phyloP scores from a whole-genome alignment of 2,888 invertebrate species.

The Hipparchia sbordonii region DNA sequence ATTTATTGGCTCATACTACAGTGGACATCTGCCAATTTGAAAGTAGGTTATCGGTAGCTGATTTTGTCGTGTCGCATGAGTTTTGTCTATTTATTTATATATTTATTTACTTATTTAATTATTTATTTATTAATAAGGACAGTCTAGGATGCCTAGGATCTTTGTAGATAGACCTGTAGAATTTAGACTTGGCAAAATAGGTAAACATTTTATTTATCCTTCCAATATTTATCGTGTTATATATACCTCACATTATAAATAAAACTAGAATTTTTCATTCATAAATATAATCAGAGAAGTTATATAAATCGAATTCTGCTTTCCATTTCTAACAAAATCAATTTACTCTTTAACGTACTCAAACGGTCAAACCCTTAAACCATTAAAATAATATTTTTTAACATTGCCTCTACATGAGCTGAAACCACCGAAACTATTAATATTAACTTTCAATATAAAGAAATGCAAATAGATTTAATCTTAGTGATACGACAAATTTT shows the following conservation, averaged over 20 bases:
- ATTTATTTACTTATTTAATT: background rate
- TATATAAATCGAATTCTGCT: background rate
- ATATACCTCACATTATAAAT: no score
- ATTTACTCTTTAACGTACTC: conserved; percentile 5
- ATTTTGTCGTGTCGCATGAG: background rate
- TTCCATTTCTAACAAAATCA: conserved; percentile 8
- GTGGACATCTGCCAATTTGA: conserved; percentile 25
- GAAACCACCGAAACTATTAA: conserved; percentile 22
- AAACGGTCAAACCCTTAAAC: no score
- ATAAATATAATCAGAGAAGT: background rate
- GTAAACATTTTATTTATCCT: background rate
- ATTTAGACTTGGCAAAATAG: background rate
- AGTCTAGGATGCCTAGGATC: no score
- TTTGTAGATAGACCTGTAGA: no score
- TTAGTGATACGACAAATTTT: conserved; percentile 35
- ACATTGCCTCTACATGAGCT: conserved; percentile 10
- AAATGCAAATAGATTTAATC: conserved; percentile 25
- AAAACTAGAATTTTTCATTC: no score
- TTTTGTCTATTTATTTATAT: background rate
- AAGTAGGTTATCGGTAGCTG: conserved; percentile 12
- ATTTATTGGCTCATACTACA: conserved; percentile 22
- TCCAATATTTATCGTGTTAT: no score
- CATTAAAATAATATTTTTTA: conserved; percentile 3
- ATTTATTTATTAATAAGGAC: no score
- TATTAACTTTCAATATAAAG: conserved; percentile 24